Base-by-base conservation (phyloP, 2,113 vertebrate species). In the Echinops telfairi region DNA sequence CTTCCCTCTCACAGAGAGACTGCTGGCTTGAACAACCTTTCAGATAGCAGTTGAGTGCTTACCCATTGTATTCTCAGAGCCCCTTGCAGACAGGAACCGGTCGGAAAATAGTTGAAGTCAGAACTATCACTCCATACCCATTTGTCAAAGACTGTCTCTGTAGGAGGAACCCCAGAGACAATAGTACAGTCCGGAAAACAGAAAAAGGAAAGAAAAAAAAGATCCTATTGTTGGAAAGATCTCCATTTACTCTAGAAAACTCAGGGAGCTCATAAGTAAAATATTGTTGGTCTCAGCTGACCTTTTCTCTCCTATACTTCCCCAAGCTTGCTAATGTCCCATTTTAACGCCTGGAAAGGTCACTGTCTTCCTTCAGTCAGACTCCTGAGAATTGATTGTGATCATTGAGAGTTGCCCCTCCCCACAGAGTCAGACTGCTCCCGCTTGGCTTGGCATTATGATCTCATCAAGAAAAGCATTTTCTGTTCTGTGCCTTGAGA, bases 311-410 rank as follows among this genome's bases (percentile, higher is more conserved):
- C 31, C 40, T 66, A 23, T 84, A 81, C 58, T 86, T 76, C 90
- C 84, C 82, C 83, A 81, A 76, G 94, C 95, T 90, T 95, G 86
- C 53, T 95, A 95, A 96, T 94, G 90, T 89, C 92, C 90, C 88
- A 94, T 94, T 94, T 53, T 53, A 53, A 53, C 47, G 12, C 47
- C 47, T 53, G 12, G 47, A 53, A 53, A 53, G 47, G 47, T 53
- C 47, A 53, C 47, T 53, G 47, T 53, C 47, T 53, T 53, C 47
- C 47, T 53, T 70, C 31, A 87, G 62, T 70, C 81, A 94, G 62
- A 95, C 53, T 93, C 15, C 2, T 22, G 70, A 96, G 70, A 95
- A 95, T 5, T 92, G 57, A 91, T 95, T 93, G 89, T 83, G 60
- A 92, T 93, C 89, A 92, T 90, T 84, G 89, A 94, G 92, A 82